phyloP scores from a whole-genome alignment of 2,113 vertebrate genomes.

The Catharus minimus region DNA sequence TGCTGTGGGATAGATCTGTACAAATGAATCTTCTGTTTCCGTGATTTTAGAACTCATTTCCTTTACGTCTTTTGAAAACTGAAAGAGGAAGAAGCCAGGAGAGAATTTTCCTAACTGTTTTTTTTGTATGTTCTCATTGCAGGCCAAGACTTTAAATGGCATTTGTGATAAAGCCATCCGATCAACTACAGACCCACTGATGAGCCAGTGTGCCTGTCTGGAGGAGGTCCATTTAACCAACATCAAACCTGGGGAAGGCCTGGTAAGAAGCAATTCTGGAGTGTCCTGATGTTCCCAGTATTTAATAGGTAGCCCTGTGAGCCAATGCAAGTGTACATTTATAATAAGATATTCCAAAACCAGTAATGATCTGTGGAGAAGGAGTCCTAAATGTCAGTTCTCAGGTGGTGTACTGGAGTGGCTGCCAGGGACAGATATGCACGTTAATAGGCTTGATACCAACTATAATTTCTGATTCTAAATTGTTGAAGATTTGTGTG shows the following conservation, averaged over 20 bases:
- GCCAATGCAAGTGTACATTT: no score
- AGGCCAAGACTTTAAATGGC: conserved; percentile 89
- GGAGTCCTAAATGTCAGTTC: neutral
- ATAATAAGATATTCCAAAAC: neutral
- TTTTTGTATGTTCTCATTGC: neutral
- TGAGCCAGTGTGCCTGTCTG: conserved; percentile 83
- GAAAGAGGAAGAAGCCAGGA: neutral
- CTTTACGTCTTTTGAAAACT: neutral
- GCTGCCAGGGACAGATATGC: neutral
- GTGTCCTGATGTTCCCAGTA: neutral
- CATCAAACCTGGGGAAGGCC: conserved; percentile 87
- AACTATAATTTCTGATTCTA: neutral
- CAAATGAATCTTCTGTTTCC: neutral
- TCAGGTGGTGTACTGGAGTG: neutral
- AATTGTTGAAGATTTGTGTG: neutral
- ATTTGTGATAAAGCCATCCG: conserved; percentile 89
- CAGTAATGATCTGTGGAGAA: neutral
- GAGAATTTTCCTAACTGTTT: neutral
- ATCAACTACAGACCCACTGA: conserved; percentile 80
- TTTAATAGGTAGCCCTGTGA: neutral
- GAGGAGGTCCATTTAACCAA: conserved; percentile 89
- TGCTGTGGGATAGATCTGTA: neutral
- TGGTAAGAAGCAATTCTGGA: conserved; percentile 79
- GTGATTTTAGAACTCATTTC: neutral
- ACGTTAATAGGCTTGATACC: neutral